phyloP scores from a whole-genome alignment of 1,140 invertebrate genomes.

The Hylyphantes graminicola region DNA sequence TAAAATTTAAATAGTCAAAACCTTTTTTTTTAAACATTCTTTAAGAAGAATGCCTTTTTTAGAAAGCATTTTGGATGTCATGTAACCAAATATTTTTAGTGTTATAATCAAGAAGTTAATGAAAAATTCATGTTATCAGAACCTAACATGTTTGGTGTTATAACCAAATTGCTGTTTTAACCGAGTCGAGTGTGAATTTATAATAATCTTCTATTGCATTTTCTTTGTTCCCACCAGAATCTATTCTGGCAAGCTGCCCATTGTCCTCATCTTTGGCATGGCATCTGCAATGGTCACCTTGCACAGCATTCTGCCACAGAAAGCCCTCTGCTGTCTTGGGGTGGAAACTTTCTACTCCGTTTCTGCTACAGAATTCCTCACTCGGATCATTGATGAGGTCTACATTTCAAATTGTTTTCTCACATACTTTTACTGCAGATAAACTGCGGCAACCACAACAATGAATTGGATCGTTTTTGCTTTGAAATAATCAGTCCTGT shows the following conservation, averaged over 20 bases:
- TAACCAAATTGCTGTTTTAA: no score
- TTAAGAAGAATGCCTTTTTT: no score
- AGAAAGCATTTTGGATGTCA: no score
- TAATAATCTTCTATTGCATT: no score
- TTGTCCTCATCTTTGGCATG: slow-evolving; percentile 69
- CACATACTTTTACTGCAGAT: not conserved
- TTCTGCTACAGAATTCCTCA: slow-evolving; percentile 13
- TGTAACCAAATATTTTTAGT: no score
- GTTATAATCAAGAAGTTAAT: no score
- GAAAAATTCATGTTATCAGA: no score
- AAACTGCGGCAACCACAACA: not conserved
- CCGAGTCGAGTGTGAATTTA: no score
- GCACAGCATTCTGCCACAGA: slow-evolving; percentile 66
- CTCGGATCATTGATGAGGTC: slow-evolving; percentile 44
- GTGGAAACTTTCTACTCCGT: slow-evolving; percentile 65
- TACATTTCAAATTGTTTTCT: not conserved
- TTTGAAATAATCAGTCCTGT: no score
- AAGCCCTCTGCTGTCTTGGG: slow-evolving; percentile 67
- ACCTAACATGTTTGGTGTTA: no score
- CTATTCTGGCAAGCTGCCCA: slow-evolving; percentile 66
- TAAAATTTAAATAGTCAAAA: no score
- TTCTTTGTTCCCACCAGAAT: slow-evolving; percentile 65
- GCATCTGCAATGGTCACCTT: slow-evolving; percentile 67
- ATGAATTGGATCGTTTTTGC: not conserved
- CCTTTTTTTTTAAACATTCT: no score